These are phyloP conservation scores for Xestobium rufovillosum DNA, from an alignment of 2,888 invertebrate species.

Conservation along the genomic window DNA sequence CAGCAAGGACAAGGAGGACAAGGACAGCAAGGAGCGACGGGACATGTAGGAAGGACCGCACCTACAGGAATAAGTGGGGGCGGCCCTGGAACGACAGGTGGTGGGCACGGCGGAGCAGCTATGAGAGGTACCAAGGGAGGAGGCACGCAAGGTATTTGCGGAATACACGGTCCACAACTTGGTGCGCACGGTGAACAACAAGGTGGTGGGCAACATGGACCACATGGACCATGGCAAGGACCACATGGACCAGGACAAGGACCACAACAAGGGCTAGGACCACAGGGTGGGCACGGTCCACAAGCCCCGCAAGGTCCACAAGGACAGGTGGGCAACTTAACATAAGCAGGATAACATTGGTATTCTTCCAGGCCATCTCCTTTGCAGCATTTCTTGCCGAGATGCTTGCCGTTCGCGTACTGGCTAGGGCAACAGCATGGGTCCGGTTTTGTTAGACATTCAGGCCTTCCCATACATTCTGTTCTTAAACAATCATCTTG, in stretches of 20 bases:
- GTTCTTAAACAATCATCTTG: constrained; percentile 53
- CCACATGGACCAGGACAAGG: constrained; percentile 19
- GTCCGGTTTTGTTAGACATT: constrained; percentile 44
- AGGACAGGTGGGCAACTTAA: constrained; percentile 14
- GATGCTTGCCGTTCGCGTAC: constrained; percentile 35
- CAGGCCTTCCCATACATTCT: constrained; percentile 46
- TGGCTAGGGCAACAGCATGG: constrained; percentile 46
- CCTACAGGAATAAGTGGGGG: constrained; percentile 33
- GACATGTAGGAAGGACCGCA: constrained; percentile 24
- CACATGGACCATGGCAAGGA: constrained; percentile 22
- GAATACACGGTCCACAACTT: constrained; percentile 17
- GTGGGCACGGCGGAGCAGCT: constrained; percentile 33
- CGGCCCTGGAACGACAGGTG: constrained; percentile 30
- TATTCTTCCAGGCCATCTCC: constrained; percentile 29
- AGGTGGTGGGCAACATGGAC: constrained; percentile 26
- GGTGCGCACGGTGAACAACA: constrained; percentile 26
- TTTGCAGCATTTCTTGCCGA: constrained; percentile 22
- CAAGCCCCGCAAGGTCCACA: too few species aligned
- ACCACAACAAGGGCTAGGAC: constrained; percentile 25
- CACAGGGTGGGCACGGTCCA: constrained; percentile 22
- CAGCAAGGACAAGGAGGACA: constrained; percentile 24
- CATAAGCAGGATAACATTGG: constrained; percentile 35
- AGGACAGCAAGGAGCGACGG: constrained; percentile 22
- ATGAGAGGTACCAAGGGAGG: constrained; percentile 30
- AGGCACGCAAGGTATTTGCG: constrained; percentile 23